Evolutionary conservation across 2,797 vertebrate genomes (phyloP).

Genomic region (Rhabdomys pumilio): DNA sequence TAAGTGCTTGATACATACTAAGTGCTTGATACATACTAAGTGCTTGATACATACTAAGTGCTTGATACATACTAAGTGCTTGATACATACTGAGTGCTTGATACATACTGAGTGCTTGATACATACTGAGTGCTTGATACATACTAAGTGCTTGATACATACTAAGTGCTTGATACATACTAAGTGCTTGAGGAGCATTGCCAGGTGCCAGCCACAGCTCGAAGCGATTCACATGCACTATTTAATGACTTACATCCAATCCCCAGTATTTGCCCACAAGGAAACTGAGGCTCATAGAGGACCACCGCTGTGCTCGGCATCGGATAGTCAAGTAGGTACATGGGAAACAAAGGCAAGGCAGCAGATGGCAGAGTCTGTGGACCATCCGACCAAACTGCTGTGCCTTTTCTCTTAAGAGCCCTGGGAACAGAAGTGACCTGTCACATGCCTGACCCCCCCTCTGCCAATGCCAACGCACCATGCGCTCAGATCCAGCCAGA

Average conservation of each 20-base stretch:
- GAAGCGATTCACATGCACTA: background rate
- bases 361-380: accelerated
- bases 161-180: background rate
- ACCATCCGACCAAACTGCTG: background rate
- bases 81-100: too few species aligned
- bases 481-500: background rate
- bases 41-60: background rate
- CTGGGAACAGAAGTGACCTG: background rate
- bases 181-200: background rate
- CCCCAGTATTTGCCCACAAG: background rate
- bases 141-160: background rate
- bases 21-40: too few species aligned
- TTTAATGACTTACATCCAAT: background rate
- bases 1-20: too few species aligned
- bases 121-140: too few species aligned
- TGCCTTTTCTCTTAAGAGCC: accelerated
- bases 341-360: background rate
- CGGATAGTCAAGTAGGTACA: background rate
- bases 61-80: background rate
- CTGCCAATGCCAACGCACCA: background rate
- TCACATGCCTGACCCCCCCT: background rate
- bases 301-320: background rate
- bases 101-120: too few species aligned
- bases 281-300: background rate
- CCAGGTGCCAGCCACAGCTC: background rate